A percentile compares a stretch with the other conserved stretches of the same genome.
Conservation (phyloP, 2,113 vertebrate species). For the Lagopus muta region DNA sequence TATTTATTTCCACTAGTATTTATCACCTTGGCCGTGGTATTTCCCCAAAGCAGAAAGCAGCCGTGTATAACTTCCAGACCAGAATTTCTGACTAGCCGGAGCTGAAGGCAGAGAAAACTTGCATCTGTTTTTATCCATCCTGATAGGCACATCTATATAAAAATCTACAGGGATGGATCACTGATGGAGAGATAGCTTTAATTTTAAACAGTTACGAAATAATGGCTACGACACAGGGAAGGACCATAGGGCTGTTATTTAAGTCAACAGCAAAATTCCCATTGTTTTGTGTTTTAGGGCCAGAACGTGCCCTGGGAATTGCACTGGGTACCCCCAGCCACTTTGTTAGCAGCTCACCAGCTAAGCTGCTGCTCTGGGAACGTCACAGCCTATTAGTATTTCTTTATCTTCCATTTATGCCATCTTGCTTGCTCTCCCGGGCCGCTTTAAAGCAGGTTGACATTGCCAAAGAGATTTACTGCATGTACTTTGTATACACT, state of each 20-base stretch:
- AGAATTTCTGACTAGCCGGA: not conserved
- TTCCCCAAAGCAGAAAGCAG: slow-evolving; percentile 51
- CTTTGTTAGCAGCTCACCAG: not conserved
- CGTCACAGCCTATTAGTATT: not conserved
- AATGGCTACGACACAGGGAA: not conserved
- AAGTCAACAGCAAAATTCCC: slow-evolving; percentile 21
- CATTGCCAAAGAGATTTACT: slow-evolving; percentile 65
- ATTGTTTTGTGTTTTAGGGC: not conserved
- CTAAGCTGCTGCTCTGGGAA: slow-evolving; percentile 22
- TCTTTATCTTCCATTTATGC: slow-evolving; percentile 61
- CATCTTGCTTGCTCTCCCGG: slow-evolving; percentile 44
- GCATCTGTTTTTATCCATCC: slow-evolving; percentile 1
- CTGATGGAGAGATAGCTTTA: not conserved
- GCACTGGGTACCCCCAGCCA: not conserved
- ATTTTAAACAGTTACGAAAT: not conserved
- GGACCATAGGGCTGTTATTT: not conserved
- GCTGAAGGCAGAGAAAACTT: not conserved
- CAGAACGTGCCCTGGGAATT: not conserved
- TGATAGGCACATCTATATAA: slow-evolving; percentile 2
- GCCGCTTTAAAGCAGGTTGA: slow-evolving; percentile 46
- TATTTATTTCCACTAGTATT: slow-evolving; percentile 55
- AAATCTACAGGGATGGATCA: not conserved
- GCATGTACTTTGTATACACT: slow-evolving; percentile 19
- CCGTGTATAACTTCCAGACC: not conserved
- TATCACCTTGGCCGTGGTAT: slow-evolving; percentile 21